Evolutionary conservation across 2,797 vertebrate species (phyloP).

Genomic region (Lophius americanus): DNA sequence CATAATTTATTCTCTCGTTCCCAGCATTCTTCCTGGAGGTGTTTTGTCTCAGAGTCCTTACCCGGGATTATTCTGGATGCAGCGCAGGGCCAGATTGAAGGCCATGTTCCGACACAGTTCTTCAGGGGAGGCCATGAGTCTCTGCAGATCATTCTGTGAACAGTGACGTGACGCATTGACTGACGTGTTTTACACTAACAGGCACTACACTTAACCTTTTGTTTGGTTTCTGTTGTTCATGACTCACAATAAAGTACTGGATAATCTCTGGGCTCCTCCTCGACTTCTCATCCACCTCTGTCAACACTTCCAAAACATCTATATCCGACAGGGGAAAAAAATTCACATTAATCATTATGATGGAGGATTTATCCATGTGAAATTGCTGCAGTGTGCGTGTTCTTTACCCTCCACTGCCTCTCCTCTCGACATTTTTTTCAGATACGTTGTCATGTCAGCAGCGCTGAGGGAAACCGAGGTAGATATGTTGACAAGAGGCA

Average conservation of each 20-base stretch:
- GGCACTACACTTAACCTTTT: conserved; percentile 9
- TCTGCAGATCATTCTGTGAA: conserved; percentile 91
- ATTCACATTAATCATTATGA: conserved; percentile 35
- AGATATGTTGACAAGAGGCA: conserved; percentile 93
- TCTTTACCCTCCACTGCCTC: conserved; percentile 91
- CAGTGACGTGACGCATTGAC: conserved; percentile 17
- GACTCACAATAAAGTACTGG: conserved; percentile 94
- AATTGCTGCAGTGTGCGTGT: background rate
- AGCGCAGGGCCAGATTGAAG: conserved; percentile 92
- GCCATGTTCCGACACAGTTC: conserved; percentile 95
- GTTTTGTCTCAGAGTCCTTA: conserved; percentile 53
- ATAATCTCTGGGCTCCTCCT: conserved; percentile 95
- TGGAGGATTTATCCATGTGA: background rate
- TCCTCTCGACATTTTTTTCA: conserved; percentile 92
- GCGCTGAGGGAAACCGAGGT: conserved; percentile 88
- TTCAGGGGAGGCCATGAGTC: conserved; percentile 93
- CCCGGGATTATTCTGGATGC: conserved; percentile 96
- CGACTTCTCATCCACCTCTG: conserved; percentile 96
- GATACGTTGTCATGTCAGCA: conserved; percentile 90
- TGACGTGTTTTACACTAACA: conserved; percentile 11
- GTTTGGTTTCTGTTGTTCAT: conserved; percentile 12
- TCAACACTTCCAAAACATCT: conserved; percentile 96
- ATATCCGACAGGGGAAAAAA: conserved; percentile 3
- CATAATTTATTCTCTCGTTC: background rate
- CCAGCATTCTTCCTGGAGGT: background rate